A percentile compares a stretch with the other conserved stretches of the same genome.
These are phyloP conservation scores for Pachyrhynchus sulphureomaculatus DNA, from an alignment of 1,140 invertebrate species.

Conservation along the genomic window DNA sequence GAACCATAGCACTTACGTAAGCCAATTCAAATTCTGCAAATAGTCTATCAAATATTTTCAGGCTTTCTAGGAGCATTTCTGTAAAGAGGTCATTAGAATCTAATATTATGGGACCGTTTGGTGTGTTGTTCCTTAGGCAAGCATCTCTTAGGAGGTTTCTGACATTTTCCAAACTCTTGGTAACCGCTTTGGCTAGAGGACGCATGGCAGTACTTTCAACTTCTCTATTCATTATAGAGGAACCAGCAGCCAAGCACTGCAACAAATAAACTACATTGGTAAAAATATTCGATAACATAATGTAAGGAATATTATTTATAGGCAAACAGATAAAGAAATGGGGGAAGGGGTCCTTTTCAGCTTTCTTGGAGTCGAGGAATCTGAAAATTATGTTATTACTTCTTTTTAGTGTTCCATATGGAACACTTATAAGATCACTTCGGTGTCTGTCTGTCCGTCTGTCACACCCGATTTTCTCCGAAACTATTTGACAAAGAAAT, in stretches of 20 bases:
- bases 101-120: conserved; percentile 57
- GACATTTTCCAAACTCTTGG: conserved; percentile 91
- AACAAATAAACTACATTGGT: conserved; percentile 45
- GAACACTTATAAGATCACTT: too few relatives aligned
- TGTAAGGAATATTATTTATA: too few relatives aligned
- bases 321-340: too few relatives aligned
- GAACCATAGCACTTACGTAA: conserved; percentile 99
- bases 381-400: too few relatives aligned
- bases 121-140: conserved; percentile 62
- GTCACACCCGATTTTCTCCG: too few relatives aligned
- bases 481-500: too few relatives aligned
- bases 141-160: conserved; percentile 87
- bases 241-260: conserved; percentile 85
- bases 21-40: conserved; percentile 98
- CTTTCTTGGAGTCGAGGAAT: too few relatives aligned
- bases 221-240: conserved; percentile 96
- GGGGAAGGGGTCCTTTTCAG: too few relatives aligned
- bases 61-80: conserved; percentile 82
- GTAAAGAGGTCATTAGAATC: conserved; percentile 57
- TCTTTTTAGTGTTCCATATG: too few relatives aligned
- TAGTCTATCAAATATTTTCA: conserved; percentile 91
- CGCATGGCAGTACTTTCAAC: conserved; percentile 93
- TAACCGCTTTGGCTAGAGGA: conserved; percentile 93
- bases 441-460: too few relatives aligned
- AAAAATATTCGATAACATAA: too few relatives aligned